A percentile compares a stretch with the other conserved stretches of the same genome.
Evolutionary conservation across 2,888 invertebrate genomes (phyloP).

Genomic region (Pardosa pseudoannulata): DNA sequence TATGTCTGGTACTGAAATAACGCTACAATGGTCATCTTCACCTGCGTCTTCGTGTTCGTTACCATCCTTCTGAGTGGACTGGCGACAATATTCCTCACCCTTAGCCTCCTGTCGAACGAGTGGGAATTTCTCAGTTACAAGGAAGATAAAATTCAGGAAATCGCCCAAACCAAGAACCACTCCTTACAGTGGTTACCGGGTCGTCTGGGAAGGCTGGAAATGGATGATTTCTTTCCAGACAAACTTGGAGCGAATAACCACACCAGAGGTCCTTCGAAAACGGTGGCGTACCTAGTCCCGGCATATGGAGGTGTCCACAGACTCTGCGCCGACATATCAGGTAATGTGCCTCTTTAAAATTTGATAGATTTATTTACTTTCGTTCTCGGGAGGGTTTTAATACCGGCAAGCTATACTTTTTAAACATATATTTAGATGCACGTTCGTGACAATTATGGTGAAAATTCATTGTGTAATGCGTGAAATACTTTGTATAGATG

Average conservation of each 20-base stretch:
- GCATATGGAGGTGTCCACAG: slow-evolving; percentile 96
- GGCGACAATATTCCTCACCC: slow-evolving; percentile 76
- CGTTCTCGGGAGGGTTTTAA: too few relatives aligned
- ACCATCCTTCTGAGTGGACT: slow-evolving; percentile 81
- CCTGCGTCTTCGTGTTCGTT: slow-evolving; percentile 80
- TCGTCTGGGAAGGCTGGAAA: slow-evolving; percentile 34
- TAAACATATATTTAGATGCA: too few relatives aligned
- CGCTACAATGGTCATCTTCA: slow-evolving; percentile 58
- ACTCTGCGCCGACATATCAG: slow-evolving; percentile 88
- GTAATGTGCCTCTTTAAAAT: too few relatives aligned
- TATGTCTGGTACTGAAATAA: not conserved
- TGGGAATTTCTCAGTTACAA: slow-evolving; percentile 94
- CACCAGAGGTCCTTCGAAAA: not conserved
- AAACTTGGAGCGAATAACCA: not conserved
- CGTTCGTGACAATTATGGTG: too few relatives aligned
- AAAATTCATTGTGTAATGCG: too few relatives aligned
- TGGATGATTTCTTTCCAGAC: not conserved
- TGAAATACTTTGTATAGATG: too few relatives aligned
- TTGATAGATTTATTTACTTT: too few relatives aligned
- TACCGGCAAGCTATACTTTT: too few relatives aligned
- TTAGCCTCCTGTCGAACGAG: slow-evolving; percentile 92
- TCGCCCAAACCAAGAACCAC: slow-evolving; percentile 42
- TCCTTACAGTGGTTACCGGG: slow-evolving; percentile 31
- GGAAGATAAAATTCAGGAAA: slow-evolving; percentile 79
- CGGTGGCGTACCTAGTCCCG: slow-evolving; percentile 84